Conservation (phyloP, 2,797 vertebrate genomes). For the Urophycis tenuis region DNA sequence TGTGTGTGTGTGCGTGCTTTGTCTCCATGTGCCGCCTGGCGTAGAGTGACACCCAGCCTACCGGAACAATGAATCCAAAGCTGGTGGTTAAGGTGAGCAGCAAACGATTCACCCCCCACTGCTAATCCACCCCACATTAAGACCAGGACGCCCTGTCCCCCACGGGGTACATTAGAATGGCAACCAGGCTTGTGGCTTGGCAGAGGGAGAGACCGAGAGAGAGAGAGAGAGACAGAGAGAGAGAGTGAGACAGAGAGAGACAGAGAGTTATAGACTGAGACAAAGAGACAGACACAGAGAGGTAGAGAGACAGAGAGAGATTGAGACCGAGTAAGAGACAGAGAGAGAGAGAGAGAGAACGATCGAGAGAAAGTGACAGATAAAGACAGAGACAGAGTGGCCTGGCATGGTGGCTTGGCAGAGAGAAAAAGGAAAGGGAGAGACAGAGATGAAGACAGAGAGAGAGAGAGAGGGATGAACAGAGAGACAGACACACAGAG, state of each 20-base stretch:
- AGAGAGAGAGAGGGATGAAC: not conserved
- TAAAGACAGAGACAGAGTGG: not conserved
- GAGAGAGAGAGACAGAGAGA: not conserved
- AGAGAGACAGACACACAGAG: not conserved
- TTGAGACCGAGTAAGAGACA: not conserved
- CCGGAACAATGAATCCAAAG: not conserved
- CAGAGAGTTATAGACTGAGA: not conserved
- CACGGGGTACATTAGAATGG: not conserved
- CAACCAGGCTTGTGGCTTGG: not conserved
- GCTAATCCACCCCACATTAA: constrained; percentile 46
- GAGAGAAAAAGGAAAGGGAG: not conserved
- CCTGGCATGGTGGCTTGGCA: not conserved
- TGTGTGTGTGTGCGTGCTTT: constrained; percentile 18
- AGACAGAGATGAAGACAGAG: not conserved
- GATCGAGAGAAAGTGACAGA: not conserved
- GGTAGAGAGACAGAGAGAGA: not conserved
- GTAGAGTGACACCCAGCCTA: constrained; percentile 27
- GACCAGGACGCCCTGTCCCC: not conserved
- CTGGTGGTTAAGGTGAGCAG: not conserved
- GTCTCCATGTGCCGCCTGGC: constrained; percentile 39
- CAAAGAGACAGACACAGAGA: not conserved
- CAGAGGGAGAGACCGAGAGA: not conserved
- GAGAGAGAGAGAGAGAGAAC: not conserved
- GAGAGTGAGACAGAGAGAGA: not conserved
- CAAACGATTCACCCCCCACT: constrained; percentile 6